Evolutionary conservation across 2,113 vertebrate genomes (phyloP), one percentile per base, ranked within the genome.

Genomic region (Callopanchax toddi): DNA sequence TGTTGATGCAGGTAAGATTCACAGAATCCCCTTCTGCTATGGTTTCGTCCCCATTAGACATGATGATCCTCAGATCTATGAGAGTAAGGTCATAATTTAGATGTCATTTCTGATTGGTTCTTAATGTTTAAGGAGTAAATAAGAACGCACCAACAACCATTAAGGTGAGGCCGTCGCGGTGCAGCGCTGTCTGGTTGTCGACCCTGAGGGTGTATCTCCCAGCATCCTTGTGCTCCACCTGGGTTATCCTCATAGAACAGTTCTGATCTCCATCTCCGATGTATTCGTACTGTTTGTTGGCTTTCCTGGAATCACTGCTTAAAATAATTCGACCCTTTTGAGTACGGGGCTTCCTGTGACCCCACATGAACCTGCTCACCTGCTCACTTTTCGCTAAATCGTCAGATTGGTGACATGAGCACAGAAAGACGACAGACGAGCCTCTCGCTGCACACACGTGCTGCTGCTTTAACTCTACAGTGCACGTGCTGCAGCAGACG

Each of bases 161-260:
- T 17, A 51, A 18, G 5, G 4, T 11, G 1, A 51, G 8, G 29
- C 3, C 2, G n/a, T 32, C 15, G 22, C 1, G n/a, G n/a, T n/a
- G n/a, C n/a, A n/a, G n/a, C n/a, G n/a, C 6, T 20, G 15, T 13
- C 2, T 17, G 18, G 22, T 22, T 53, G n/a, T n/a, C 32, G 3
- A 61, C 60, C 67, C 53, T 73, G 25, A 81, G 63, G 13, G 3
- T 4, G 23, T 69, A 65, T 46, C 22, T 34, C 20, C 74, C 81
- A 37, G 5, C 2, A 58, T 83, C 60, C 0, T 8, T 25, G 4
- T 22, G 23, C 3, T 54, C 49, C 29, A 83, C 57, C 16, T 44
- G 32, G 3, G 67, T 11, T 71, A 88, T 79, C 73, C 64, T 61
- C 3, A 84, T 43, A 43, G 81, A 81, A 22, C 86, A 86, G 21